Base-by-base conservation (phyloP, 1,140 invertebrate species). In the Hyles euphorbiae region DNA sequence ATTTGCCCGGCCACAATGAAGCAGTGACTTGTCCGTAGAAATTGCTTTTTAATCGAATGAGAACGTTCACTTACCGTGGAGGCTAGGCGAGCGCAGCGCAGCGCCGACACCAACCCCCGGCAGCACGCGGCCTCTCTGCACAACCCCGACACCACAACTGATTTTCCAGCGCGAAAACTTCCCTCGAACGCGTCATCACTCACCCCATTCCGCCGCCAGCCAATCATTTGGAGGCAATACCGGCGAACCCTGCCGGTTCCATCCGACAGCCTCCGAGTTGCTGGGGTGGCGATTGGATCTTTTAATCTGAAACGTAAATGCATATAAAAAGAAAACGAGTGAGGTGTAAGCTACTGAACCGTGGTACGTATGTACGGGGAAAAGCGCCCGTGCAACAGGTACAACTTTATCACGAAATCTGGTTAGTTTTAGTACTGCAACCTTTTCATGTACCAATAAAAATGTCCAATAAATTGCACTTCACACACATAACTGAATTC, bases 251-350 rank as follows among this genome's bases (percentile, higher is more conserved):
- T 65, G 59, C 74, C 85, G 83, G 65, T 58, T 60, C 34, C 61
- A 54, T 46, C 73, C 85, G 85, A 78, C 53, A 46, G 53, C 57
- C 46, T 12, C 74, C 81, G 84, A 83, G 55, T 52, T 62, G 61
- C 59, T 68, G 65, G 83, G 83, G 83, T 83, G 83, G 79, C 76
- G 80, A 86, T 87, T 85, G 82, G 79, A 81, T 85, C 82, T 85
- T 86, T 86, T 88, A 88, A 87, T 88, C 82, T 88, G 78, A 83
- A 87, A 86, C 77, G 81, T 83, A 85, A 87, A 87, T 83, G 85
- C 81, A 84, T 81, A 81, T 74, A 84, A 83, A 87, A 87, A 84
- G 76, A 84, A 83, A 81, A 81, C 71, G 76, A 81, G 77, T 67
- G 79, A 76, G 77, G 73, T 77, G 73, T 78, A 75, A 83, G 80